phyloP scores from a whole-genome alignment of 2,113 vertebrate genomes.

The Paramormyrops kingsleyae region DNA sequence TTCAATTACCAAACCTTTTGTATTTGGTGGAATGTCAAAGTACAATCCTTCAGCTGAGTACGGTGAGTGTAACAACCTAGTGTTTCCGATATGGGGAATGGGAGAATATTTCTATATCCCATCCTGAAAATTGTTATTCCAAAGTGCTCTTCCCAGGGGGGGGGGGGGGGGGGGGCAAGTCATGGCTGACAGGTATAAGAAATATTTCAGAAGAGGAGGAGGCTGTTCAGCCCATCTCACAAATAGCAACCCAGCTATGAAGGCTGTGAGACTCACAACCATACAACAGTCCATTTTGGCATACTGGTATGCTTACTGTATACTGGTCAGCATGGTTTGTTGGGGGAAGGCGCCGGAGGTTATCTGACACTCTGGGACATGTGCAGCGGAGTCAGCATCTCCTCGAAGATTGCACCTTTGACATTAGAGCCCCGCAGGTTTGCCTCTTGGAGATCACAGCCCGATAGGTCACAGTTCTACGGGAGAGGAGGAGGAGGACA shows the following conservation, averaged over 20 bases:
- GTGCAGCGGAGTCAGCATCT: slow-evolving; percentile 95
- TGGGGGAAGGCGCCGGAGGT: slow-evolving; percentile 26
- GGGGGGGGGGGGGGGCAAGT: neutral
- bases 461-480: slow-evolving; percentile 93
- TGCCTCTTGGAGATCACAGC: slow-evolving; percentile 93
- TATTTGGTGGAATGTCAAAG: neutral
- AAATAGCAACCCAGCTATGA: neutral
- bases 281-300: neutral
- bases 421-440: slow-evolving; percentile 93
- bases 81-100: neutral
- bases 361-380: slow-evolving; percentile 99
- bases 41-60: neutral
- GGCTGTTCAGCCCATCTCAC: neutral
- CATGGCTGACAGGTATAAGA: neutral
- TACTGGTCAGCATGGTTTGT: neutral
- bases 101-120: neutral
- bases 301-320: neutral
- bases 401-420: slow-evolving; percentile 96
- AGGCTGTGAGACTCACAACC: neutral
- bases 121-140: neutral
- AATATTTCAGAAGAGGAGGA: neutral
- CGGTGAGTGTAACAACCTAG: neutral
- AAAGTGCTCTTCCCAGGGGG: neutral
- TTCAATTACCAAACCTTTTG: neutral
- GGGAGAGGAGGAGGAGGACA: neutral